Conservation (phyloP, 1,140 invertebrate species). For the Heterodera schachtii region DNA sequence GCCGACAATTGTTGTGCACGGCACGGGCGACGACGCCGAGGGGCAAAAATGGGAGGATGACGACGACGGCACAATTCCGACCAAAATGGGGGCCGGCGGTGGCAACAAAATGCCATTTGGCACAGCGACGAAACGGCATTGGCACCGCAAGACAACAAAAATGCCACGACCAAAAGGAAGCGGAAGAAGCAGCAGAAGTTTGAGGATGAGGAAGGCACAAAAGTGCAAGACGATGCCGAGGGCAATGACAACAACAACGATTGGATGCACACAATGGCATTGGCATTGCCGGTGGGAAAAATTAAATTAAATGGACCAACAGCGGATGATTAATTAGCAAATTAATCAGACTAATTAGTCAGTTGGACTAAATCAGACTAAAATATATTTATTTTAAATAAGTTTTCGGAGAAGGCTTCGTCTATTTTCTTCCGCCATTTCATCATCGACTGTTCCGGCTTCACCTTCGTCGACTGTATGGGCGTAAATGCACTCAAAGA, state of each 20-base stretch:
- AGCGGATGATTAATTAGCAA: neutral
- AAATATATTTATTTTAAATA: slow-evolving; percentile 20
- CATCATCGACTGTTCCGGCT: slow-evolving; percentile 65
- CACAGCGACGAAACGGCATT: no score
- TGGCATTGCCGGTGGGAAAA: neutral
- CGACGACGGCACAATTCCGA: neutral
- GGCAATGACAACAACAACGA: neutral
- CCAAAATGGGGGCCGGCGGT: no score
- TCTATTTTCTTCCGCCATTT: slow-evolving; percentile 54
- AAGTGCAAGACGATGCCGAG: neutral
- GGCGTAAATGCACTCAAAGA: slow-evolving; percentile 64
- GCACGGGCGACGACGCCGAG: neutral
- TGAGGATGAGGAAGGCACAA: neutral
- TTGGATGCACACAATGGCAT: no score
- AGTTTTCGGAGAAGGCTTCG: slow-evolving; percentile 31
- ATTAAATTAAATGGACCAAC: no score
- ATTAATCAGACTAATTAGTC: neutral
- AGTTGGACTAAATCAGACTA: slow-evolving; percentile 13
- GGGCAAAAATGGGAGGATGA: neutral
- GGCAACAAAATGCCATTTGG: neutral
- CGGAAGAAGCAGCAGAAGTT: neutral
- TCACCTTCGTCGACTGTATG: slow-evolving; percentile 65
- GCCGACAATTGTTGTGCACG: neutral
- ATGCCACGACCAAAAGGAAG: neutral
- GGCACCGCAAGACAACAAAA: neutral